Base-by-base conservation (phyloP, 2,113 vertebrate species). In the Thunnus maccoyii region DNA sequence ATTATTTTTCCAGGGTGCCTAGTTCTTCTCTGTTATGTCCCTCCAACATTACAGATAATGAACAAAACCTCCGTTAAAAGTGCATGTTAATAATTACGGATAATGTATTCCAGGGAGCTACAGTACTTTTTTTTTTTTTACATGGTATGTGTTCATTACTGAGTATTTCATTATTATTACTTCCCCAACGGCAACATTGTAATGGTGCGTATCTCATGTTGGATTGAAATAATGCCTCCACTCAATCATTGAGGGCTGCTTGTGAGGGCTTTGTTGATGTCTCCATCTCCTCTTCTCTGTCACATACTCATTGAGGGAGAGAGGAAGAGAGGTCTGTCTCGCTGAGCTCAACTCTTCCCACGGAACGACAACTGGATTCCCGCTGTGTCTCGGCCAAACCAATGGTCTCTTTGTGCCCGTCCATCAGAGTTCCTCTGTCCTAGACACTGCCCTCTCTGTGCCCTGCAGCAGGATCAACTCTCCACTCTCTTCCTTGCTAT, bases 371-470 rank as follows among this genome's bases (percentile, higher is more conserved):
- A 88, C 82, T 82, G 80, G 80, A 88, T 85, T 86, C 89, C 87
- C 48, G 82, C 90, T 88, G 85, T 61, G 75, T 85, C 88, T 86
- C 69, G 18, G 67, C 87, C 89, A 84, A 90, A 90, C 78, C 89
- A 91, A 92, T 86, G 82, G 86, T 86, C 83, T 86, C 85, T 91
- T 92, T 91, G 86, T 92, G 84, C 77, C 83, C 6, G 66, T 88
- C 87, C 83, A 83, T 88, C 85, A 72, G 68, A 81, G 76, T 72
- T 80, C 80, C 71, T 81, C 78, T 89, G 69, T 78, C 72, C 72
- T 46, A 81, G 66, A 91, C 89, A 91, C 86, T 93, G 82, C 80
- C 78, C 90, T 84, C 86, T 90, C 89, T 92, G 89, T 92, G 82
- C 77, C 77, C 86, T 76, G 73, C 89, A 65, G 66, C 61, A 63